phyloP scores from a whole-genome alignment of 2,113 vertebrate species.

The Halichoeres trimaculatus region DNA sequence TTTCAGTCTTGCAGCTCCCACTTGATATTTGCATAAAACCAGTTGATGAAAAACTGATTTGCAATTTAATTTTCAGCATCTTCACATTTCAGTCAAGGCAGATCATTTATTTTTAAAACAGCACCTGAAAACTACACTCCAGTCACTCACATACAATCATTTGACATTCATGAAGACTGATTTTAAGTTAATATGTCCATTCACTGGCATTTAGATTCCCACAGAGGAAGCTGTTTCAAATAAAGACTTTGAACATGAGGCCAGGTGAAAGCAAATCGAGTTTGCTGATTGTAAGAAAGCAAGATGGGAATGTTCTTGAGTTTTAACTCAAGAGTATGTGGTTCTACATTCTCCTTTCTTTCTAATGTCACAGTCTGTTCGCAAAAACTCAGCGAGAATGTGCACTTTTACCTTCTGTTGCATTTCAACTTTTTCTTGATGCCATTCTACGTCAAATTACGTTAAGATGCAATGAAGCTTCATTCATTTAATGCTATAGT shows the following conservation, averaged over 20 bases:
- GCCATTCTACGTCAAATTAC: too few relatives aligned
- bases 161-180: not conserved
- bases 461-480: too few relatives aligned
- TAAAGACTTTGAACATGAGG: not conserved
- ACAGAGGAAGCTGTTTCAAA: not conserved
- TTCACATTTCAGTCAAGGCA: not conserved
- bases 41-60: constrained; percentile 5
- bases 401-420: too few relatives aligned
- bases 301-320: too few relatives aligned
- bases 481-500: too few relatives aligned
- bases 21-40: not conserved
- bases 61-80: not conserved
- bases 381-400: too few relatives aligned
- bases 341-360: too few relatives aligned
- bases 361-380: too few relatives aligned
- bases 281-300: too few relatives aligned
- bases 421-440: too few relatives aligned
- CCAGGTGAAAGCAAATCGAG: too few relatives aligned
- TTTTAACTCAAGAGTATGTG: too few relatives aligned
- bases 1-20: not conserved
- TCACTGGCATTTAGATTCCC: not conserved
- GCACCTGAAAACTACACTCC: not conserved
- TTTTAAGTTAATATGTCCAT: not conserved
- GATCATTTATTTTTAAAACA: not conserved
- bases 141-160: not conserved